phyloP scores from a whole-genome alignment of 2,113 vertebrate species.

The Peromyscus polionotus region DNA sequence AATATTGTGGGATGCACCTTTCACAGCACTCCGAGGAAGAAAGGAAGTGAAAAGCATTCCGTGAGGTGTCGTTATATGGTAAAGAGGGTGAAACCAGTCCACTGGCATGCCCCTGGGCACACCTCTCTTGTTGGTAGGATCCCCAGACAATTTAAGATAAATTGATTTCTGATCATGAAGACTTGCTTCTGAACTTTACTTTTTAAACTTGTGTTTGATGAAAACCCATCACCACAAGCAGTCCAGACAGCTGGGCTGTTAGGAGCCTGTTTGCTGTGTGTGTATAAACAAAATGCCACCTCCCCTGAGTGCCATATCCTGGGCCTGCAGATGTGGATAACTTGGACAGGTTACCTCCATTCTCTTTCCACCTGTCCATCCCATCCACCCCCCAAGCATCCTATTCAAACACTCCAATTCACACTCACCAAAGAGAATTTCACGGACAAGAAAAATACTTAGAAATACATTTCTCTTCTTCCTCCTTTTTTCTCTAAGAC shows the following conservation, averaged over 20 bases:
- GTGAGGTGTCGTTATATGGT: background rate
- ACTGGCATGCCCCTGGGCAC: background rate
- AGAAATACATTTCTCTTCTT: background rate
- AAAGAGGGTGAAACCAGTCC: background rate
- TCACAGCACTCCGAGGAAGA: background rate
- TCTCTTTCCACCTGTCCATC: background rate
- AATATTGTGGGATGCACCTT: background rate
- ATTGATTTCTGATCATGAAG: background rate
- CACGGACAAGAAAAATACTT: background rate
- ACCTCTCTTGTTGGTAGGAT: background rate
- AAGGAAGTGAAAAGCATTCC: background rate
- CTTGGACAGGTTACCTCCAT: background rate
- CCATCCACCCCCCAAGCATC: background rate
- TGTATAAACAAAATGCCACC: background rate
- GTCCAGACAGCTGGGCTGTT: background rate
- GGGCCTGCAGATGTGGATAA: background rate
- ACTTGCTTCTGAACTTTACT: background rate
- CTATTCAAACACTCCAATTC: background rate
- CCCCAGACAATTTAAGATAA: conserved; percentile 5
- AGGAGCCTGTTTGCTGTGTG: background rate
- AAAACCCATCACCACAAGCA: background rate
- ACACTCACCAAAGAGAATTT: background rate
- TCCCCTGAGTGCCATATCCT: background rate
- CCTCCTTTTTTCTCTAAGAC: background rate
- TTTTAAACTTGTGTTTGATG: background rate